A percentile compares a stretch with the other conserved stretches of the same genome.
These are phyloP conservation scores for Oxytorus armatus DNA, from an alignment of 2,888 invertebrate genomes.

Conservation along the genomic window DNA sequence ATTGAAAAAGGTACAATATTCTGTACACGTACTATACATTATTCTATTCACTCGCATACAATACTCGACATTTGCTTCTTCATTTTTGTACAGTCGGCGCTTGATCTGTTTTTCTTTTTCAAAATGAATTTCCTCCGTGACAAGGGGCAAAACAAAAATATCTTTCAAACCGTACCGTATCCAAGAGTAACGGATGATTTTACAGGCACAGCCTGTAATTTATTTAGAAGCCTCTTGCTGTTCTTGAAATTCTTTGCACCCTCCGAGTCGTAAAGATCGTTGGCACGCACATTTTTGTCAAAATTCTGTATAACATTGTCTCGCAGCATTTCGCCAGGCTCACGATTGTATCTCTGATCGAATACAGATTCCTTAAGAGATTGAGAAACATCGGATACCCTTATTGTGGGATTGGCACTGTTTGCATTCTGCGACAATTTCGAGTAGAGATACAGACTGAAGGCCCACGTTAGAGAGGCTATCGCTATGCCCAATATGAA, in stretches of 20 bases:
- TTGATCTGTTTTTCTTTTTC: no score
- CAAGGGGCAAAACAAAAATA: conserved; percentile 13
- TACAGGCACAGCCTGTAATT: conserved; percentile 84
- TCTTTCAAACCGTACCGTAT: conserved; percentile 74
- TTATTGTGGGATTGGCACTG: conserved; percentile 83
- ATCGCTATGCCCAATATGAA: conserved; percentile 91
- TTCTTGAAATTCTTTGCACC: conserved; percentile 81
- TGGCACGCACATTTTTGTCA: conserved; percentile 66
- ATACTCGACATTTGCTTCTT: no score
- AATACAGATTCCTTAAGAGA: conserved; percentile 75
- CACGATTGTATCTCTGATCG: conserved; percentile 70
- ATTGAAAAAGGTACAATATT: no score
- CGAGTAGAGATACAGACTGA: conserved; percentile 90
- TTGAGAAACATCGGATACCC: conserved; percentile 70
- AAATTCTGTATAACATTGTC: conserved; percentile 67
- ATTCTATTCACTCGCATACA: no score
- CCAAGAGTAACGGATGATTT: conserved; percentile 79
- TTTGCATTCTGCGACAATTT: conserved; percentile 85
- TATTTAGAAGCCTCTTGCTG: conserved; percentile 84
- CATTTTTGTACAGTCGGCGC: no score
- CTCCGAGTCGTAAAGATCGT: conserved; percentile 72
- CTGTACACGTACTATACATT: no score
- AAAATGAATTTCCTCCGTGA: neutral
- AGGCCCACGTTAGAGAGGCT: conserved; percentile 91
- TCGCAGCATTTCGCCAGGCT: conserved; percentile 65